Percentiles rank a stretch among this genome's conserved stretches.
phyloP scores from a whole-genome alignment of 2,797 vertebrate genomes.

The Pipistrellus pipistrellus region DNA sequence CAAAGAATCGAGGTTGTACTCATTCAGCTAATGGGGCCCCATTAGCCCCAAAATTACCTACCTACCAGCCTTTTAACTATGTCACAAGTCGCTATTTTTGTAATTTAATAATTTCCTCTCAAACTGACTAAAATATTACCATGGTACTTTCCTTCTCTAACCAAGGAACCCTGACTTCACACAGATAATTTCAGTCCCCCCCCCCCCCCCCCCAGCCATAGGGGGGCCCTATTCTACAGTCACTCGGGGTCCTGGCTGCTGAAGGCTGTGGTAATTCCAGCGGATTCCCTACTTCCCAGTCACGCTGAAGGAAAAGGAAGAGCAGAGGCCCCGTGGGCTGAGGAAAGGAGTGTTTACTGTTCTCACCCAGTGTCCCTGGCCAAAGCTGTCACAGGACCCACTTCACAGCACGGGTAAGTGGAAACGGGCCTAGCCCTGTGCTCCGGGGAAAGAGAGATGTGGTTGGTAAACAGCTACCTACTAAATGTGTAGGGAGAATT shows the following conservation, averaged over 20 bases:
- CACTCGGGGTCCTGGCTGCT: background rate
- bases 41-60: background rate
- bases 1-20: background rate
- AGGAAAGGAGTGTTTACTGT: background rate
- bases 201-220: background rate
- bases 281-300: background rate
- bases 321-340: no score
- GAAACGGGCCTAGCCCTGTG: background rate
- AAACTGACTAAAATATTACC: background rate
- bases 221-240: background rate
- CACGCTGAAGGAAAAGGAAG: background rate
- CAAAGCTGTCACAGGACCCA: background rate
- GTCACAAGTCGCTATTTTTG: background rate
- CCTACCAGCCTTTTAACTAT: background rate
- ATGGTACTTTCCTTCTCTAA: background rate
- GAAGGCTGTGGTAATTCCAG: background rate
- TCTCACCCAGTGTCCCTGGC: background rate
- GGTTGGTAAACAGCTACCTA: background rate
- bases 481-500: background rate
- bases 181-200: background rate
- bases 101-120: background rate
- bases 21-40: background rate
- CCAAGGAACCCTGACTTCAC: background rate
- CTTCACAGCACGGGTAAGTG: background rate
- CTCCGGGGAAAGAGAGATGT: background rate